Percentiles rank a stretch among this genome's conserved stretches.
Conservation (phyloP, 1,140 invertebrate genomes). For the Rhynchophorus ferrugineus region DNA sequence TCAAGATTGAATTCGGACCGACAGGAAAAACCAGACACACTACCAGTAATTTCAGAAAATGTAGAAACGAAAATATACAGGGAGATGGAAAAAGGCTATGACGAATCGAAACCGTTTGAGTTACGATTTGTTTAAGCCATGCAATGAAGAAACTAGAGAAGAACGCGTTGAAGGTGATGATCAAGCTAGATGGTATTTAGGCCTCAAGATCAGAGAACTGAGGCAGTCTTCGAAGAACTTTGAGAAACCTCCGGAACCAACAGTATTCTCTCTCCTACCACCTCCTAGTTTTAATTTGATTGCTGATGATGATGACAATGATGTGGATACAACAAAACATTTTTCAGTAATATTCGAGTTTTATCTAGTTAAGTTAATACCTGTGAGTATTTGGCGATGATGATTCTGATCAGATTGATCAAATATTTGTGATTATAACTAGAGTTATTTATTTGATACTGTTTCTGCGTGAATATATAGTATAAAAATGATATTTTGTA, state of each 20-base stretch:
- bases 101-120: slow-evolving; percentile 14
- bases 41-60: neutral
- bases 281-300: neutral
- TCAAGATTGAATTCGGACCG: neutral
- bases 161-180: neutral
- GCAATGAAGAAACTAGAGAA: neutral
- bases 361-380: slow-evolving; percentile 16
- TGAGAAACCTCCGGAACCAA: neutral
- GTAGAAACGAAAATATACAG: neutral
- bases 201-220: slow-evolving; percentile 24
- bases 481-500: too few species aligned
- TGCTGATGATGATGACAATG: neutral
- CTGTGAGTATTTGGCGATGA: slow-evolving; percentile 16
- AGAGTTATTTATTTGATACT: too few species aligned
- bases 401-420: slow-evolving; percentile 6
- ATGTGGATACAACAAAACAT: slow-evolving; percentile 5
- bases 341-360: slow-evolving; percentile 18
- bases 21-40: neutral
- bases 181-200: slow-evolving; percentile 14
- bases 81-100: slow-evolving; percentile 17
- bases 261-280: slow-evolving; percentile 3
- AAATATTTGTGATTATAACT: neutral
- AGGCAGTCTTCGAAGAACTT: slow-evolving; percentile 19
- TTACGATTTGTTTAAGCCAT: slow-evolving; percentile 20
- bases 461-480: too few species aligned